phyloP scores from a whole-genome alignment of 23 tunicate genomes.

The Phallusia fumigata region DNA sequence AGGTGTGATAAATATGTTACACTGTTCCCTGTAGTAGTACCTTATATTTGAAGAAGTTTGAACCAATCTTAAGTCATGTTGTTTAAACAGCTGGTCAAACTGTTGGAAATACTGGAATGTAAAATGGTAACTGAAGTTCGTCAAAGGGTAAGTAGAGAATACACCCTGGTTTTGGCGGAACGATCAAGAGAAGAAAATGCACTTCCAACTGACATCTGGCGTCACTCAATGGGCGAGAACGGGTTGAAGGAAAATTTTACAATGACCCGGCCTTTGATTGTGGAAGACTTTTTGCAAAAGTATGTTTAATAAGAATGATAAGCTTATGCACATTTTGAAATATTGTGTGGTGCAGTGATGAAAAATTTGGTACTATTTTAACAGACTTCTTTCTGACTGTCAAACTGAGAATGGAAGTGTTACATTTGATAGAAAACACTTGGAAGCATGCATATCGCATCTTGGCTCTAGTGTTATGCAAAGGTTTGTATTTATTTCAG shows the following conservation, averaged over 20 bases:
- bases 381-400: conserved; percentile 49
- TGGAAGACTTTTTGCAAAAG: conserved; percentile 79
- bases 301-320: background rate
- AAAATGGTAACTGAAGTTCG: conserved; percentile 76
- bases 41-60: no score
- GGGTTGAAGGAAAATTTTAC: conserved; percentile 69
- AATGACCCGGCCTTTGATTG: conserved; percentile 62
- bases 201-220: conserved; percentile 88
- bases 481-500: conserved; percentile 20
- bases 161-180: conserved; percentile 76
- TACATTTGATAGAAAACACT: conserved; percentile 31
- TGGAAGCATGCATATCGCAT: conserved; percentile 32
- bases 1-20: no score
- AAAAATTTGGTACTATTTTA: background rate
- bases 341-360: no score
- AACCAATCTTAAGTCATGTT: no score
- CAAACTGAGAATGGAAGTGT: conserved; percentile 35
- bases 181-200: conserved; percentile 90
- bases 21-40: no score
- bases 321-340: no score
- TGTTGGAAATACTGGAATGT: conserved; percentile 66
- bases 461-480: conserved; percentile 57
- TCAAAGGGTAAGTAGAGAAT: conserved; percentile 51
- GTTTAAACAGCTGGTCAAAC: conserved; percentile 35
- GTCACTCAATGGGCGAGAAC: conserved; percentile 20